Evolutionary conservation across 2,888 invertebrate species (phyloP), one percentile per base, ranked within the genome.

Genomic region (Seira sanloemensis): DNA sequence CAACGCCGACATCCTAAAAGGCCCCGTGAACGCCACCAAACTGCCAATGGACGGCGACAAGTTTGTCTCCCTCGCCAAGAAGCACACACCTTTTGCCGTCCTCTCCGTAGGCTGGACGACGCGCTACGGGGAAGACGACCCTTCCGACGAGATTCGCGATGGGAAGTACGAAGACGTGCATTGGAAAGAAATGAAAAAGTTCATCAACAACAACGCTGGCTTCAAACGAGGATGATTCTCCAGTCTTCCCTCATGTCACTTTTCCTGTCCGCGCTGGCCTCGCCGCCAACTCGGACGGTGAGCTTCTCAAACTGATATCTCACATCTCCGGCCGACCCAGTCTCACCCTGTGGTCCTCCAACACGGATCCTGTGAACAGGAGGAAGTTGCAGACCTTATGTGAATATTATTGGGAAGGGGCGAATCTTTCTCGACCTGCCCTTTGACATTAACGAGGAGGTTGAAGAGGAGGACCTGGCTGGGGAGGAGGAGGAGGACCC

Each of bases 51-150:
- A 95, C 90, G 91, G 94, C 0, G 90, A 90, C 1, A 89, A 90
- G 82, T 97, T 97, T 91, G 58, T 83, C 25, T 90, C 91, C 0
- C 92, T 93, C 1, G 93, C 91, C 12, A 88, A 93, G 0, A 91
- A 93, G 71, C 91, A 92, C 58, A 94, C 95, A 86, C 93, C 94
- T 0, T 92, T 93, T 19, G 93, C 94, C 0, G 94, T 94, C 0
- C 92, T 97, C 0, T 97, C 97, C 7, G 92, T 96, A 4, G 97
- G 96, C 0, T 97, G 97, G 97, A 97, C 96, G 21, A 97, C 97
- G 0, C 93, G 92, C 85, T 94, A 93, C 67, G 86, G 92, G 86
- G 94, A 93, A 26, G 86, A 89, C 37, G 87, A 86, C 87, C 85
- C 85, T 65, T 81, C 75, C 16, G 65, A 78, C 9, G 71, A 67